phyloP scores from a whole-genome alignment of 2,797 vertebrate species.

The Catharus ustulatus region DNA sequence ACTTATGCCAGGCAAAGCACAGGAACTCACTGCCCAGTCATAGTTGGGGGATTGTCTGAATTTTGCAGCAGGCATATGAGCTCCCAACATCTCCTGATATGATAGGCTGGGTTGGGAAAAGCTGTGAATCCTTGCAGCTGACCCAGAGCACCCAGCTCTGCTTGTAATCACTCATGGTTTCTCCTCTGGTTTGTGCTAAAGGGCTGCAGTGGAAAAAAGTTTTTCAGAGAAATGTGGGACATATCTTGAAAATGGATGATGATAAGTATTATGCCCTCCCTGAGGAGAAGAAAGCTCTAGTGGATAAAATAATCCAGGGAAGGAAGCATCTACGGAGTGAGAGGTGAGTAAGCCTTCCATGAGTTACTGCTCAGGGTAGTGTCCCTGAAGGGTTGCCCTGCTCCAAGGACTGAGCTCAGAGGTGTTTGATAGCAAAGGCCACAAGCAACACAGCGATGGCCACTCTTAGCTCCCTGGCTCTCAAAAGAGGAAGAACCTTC shows the following conservation, averaged over 20 bases:
- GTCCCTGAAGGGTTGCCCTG: not conserved
- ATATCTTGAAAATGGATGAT: conserved; percentile 83
- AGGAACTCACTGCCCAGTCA: accelerated
- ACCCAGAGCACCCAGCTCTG: not conserved
- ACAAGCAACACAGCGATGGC: not conserved
- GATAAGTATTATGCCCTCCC: conserved; percentile 83
- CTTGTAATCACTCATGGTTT: not conserved
- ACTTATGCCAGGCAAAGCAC: not conserved
- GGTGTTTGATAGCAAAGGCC: not conserved
- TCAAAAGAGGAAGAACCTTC: not conserved
- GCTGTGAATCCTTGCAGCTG: not conserved
- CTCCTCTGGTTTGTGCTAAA: conserved; percentile 37
- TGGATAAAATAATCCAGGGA: conserved; percentile 51
- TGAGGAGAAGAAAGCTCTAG: conserved; percentile 67
- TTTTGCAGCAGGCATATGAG: not conserved
- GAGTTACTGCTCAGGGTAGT: not conserved
- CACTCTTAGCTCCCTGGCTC: not conserved
- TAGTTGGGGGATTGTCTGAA: not conserved
- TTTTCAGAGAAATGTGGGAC: conserved; percentile 18
- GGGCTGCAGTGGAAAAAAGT: conserved; percentile 54
- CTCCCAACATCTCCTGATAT: not conserved
- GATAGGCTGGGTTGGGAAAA: not conserved
- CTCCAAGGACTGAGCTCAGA: not conserved
- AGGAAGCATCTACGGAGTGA: conserved; percentile 66
- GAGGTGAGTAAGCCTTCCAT: conserved; percentile 69